Base-by-base conservation (phyloP, 2,888 invertebrate species). In the Erpobdella octoculata region DNA sequence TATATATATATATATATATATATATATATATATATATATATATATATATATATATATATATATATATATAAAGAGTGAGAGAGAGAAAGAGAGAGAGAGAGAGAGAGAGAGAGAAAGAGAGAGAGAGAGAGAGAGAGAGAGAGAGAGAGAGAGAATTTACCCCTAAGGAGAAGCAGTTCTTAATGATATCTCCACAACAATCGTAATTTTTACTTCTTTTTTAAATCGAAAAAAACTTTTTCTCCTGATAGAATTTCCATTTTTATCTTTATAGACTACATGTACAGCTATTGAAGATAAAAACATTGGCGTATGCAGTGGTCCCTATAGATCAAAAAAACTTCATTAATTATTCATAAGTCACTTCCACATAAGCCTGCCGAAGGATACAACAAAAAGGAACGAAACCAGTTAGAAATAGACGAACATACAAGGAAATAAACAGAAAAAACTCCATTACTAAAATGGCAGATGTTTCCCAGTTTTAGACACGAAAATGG, bases 401-500 rank as follows among this genome's bases (percentile, higher is more conserved):
- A n/a, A n/a, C n/a, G n/a, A n/a, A n/a, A n/a, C n/a, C n/a, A n/a
- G n/a, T n/a, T n/a, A n/a, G n/a, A n/a, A n/a, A n/a, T n/a, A n/a
- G n/a, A n/a, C n/a, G n/a, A n/a, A n/a, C n/a, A n/a, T n/a, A n/a
- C n/a, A n/a, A n/a, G n/a, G n/a, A n/a, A n/a, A n/a, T n/a, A 53
- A 12, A 8, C 28, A 53, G 8, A 9, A 53, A 28, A 9, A 53
- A 53, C 18, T 53, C 53, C 53, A 53, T 53, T 53, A 53, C 18
- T 21, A 53, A 53, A 53, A 53, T 53, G 53, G 53, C 53, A 53
- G 53, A 53, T 53, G 53, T n/a, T 53, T 53, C 53, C 53, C 21
- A 28, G 53, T n/a, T 21, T 15, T 12, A 25, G 53, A 28, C 53
- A 53, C 53, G 15, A 15, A 28, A 8, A 28, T 53, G 53, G 1